Base-by-base conservation (phyloP, 2,797 vertebrate species). In the Brachyrhaphis roseni region DNA sequence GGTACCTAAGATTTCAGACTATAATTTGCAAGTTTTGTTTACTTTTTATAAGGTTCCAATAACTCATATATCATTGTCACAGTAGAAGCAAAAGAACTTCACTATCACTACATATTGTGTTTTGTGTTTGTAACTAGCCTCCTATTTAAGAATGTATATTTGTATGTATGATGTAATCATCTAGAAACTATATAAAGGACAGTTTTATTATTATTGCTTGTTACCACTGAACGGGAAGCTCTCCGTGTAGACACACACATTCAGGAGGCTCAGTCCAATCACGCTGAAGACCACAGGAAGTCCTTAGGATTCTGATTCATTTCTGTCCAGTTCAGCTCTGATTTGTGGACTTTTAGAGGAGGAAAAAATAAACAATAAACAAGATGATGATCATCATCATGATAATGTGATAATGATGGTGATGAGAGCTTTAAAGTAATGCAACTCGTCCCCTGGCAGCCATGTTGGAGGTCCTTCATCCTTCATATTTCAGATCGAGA, bases 131-230 rank as follows among this genome's bases (percentile, higher is more conserved):
- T 93, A 94, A 93, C 91, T 92, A 93, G 86, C 89, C 87, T 94
- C 92, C 90, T 94, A 93, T 94, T 92, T 93, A 93, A 93, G 92
- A 94, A 95, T 95, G 93, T 94, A 94, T 94, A 94, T 94, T 94
- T 94, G 87, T 94, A 92, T 92, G 92, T 95, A 93, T 85, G 79
- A 92, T 94, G 93, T 93, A 93, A 88, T 91, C 91, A 94, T 89
- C 78, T 91, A 91, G 86, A 93, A 91, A 90, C 88, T 94, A 91
- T 93, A 91, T 94, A 92, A 91, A 88, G 87, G 90, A 94, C 91
- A 76, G 41, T 91, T 92, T 92, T 90, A 91, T 81, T 90, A 93
- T 86, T 66, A 80, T 83, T 88, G 85, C 81, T 88, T 82, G 86
- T 80, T 78, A 70, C 59, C 64, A 68, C 64, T 68, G 31, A 41